Evolutionary conservation across 1,140 invertebrate genomes (phyloP).

Genomic region (Nebria ingens): DNA sequence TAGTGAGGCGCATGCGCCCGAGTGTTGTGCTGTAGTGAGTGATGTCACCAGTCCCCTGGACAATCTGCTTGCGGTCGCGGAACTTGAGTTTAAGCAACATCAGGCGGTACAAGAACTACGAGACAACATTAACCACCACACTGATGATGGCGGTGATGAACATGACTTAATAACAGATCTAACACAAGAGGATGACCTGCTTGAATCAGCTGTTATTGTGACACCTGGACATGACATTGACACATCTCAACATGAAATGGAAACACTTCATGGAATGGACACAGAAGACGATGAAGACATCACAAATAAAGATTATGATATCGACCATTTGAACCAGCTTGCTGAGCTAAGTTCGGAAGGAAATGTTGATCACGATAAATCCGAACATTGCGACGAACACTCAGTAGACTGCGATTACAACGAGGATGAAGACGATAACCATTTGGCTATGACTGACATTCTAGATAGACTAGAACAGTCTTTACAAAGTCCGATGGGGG

Average conservation of each 20-base stretch:
- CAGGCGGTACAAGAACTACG: slow-evolving; percentile 17
- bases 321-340: slow-evolving; percentile 22
- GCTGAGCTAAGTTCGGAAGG: slow-evolving; percentile 21
- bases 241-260: background rate
- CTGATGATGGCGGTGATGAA: no score
- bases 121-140: background rate
- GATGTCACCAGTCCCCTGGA: slow-evolving; percentile 38
- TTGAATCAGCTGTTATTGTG: slow-evolving; percentile 1
- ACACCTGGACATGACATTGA: background rate
- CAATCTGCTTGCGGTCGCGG: slow-evolving; percentile 45
- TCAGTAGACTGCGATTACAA: slow-evolving; percentile 38
- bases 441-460: slow-evolving; percentile 46
- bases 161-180: no score
- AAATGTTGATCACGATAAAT: slow-evolving; percentile 16
- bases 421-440: slow-evolving; percentile 48
- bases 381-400: slow-evolving; percentile 16
- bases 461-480: slow-evolving; percentile 45
- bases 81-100: slow-evolving; percentile 42
- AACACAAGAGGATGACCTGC: background rate
- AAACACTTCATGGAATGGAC: background rate
- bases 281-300: slow-evolving; percentile 15
- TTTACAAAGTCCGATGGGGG: slow-evolving; percentile 39
- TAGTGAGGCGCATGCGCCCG: slow-evolving; percentile 21
- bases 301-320: slow-evolving; percentile 23
- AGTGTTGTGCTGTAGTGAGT: slow-evolving; percentile 28